Evolutionary conservation across 2,797 vertebrate species (phyloP).

Genomic region (Poeciliopsis turneri): DNA sequence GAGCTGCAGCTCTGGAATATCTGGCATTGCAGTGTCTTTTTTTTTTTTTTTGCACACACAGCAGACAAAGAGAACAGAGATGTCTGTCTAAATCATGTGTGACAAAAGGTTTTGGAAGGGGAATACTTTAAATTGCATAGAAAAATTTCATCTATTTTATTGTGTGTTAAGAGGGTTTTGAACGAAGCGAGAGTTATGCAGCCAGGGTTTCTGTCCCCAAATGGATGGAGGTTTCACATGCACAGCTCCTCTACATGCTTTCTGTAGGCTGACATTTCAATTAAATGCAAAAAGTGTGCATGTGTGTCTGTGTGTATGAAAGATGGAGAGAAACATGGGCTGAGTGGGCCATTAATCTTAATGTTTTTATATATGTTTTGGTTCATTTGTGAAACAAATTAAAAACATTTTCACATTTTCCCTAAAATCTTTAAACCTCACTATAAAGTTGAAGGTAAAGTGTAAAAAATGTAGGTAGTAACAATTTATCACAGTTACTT

Average conservation of each 20-base stretch:
- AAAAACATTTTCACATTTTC: not conserved
- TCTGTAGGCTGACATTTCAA: constrained; percentile 25
- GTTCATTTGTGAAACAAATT: constrained; percentile 8
- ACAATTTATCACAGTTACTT: not conserved
- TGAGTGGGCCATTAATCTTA: constrained; percentile 2
- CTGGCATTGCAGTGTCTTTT: not conserved
- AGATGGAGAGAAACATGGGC: not conserved
- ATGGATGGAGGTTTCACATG: constrained; percentile 10
- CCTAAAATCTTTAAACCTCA: not conserved
- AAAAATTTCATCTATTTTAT: constrained; percentile 12
- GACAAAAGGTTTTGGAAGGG: constrained; percentile 16
- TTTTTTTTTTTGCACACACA: constrained; percentile 7
- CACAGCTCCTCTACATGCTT: constrained; percentile 19
- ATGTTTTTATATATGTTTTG: constrained; percentile 12
- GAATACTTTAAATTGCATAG: constrained; percentile 16
- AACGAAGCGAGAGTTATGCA: constrained; percentile 15
- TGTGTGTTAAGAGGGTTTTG: constrained; percentile 37
- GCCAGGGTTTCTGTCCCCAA: not conserved
- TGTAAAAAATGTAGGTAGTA: not conserved
- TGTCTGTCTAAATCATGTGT: constrained; percentile 18
- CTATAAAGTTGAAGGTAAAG: no score
- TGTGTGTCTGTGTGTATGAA: not conserved
- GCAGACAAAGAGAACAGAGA: constrained; percentile 34
- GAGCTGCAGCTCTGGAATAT: constrained; percentile 22
- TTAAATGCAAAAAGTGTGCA: constrained; percentile 25